Conservation (phyloP, 1,140 invertebrate genomes). For the Rhagoletis pomonella region DNA sequence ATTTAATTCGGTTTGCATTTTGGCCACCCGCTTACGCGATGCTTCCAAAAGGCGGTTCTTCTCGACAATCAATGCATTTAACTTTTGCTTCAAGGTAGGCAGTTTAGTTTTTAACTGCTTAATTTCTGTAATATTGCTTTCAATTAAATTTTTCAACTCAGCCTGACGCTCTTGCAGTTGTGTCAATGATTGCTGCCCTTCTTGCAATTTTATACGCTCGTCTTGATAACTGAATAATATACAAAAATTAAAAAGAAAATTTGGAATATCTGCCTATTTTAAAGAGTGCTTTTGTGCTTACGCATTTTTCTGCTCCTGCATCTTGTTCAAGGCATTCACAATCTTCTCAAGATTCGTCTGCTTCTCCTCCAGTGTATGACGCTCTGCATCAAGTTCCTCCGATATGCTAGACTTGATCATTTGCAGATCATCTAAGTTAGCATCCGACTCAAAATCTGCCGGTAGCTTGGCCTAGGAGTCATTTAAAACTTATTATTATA, state of each 20-base stretch:
- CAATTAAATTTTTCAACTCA: slow-evolving; percentile 65
- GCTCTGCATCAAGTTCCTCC: slow-evolving; percentile 63
- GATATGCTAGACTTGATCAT: slow-evolving; percentile 65
- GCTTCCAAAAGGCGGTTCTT: slow-evolving; percentile 74
- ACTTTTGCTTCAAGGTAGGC: slow-evolving; percentile 71
- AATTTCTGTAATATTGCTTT: slow-evolving; percentile 72
- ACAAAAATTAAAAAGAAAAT: not conserved
- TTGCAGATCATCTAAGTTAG: slow-evolving; percentile 66
- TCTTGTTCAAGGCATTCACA: slow-evolving; percentile 69
- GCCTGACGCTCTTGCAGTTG: slow-evolving; percentile 68
- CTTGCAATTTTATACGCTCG: slow-evolving; percentile 68
- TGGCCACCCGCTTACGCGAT: slow-evolving; percentile 67
- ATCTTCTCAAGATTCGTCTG: slow-evolving; percentile 76
- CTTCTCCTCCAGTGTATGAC: slow-evolving; percentile 74
- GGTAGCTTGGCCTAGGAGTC: slow-evolving; percentile 66
- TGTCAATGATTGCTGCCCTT: slow-evolving; percentile 71
- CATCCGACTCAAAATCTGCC: slow-evolving; percentile 61
- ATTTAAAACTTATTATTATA: not conserved
- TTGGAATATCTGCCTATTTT: slow-evolving; percentile 58
- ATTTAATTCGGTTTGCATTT: slow-evolving; percentile 68
- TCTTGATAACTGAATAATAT: slow-evolving; percentile 61
- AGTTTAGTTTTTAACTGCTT: slow-evolving; percentile 72
- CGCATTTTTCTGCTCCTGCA: slow-evolving; percentile 63
- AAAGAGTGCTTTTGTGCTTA: slow-evolving; percentile 52
- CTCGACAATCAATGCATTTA: slow-evolving; percentile 69